Base-by-base conservation (phyloP, 1,140 invertebrate genomes). In the Danaus melanippus region DNA sequence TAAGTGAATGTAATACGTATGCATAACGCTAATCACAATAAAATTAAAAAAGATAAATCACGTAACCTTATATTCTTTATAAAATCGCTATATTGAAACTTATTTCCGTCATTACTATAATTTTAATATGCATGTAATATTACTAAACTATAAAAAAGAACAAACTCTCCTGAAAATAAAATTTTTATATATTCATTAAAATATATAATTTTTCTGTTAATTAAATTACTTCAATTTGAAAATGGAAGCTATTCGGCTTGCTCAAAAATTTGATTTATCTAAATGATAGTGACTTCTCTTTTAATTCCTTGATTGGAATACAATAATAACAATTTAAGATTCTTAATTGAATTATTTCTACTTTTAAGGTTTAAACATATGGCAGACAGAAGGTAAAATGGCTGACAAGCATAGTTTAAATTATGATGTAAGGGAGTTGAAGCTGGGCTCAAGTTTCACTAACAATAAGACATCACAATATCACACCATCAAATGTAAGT, bases 401-500 rank as follows among this genome's bases (percentile, higher is more conserved):
- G 91, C 92, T 60, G 92, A 94, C 67, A 92, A 92, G 87, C 87
- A 94, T 57, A 91, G 93, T 69, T 86, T 95, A 53, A 93, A 93
- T 47, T 90, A 90, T 71, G 74, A 80, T 62, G 90, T 93, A 49
- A 90, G 92, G 58, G 93, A 96, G 87, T 87, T 97, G 32, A 96
- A 95, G 83, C 87, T 97, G 50, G 95, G 95, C 15, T 88, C 92
- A 52, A 95, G 92, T 72, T 96, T 96, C 79, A 92, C 90, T 1
- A 92, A 90, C 67, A 91, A 91, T 51, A 93, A 90, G 79, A 87
- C 91, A 4, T 88, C 89, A 53, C 90, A 93, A 58, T 96, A 96
- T 86, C 95, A 97, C 76, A 95, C 94, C 10, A 89, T 96, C 17
- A 93, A 94, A 90, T 96, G 95, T 96, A 92, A 94, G 92, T 90